These are phyloP conservation scores for Laticauda colubrina DNA, from an alignment of 2,113 vertebrate species.

Conservation along the genomic window DNA sequence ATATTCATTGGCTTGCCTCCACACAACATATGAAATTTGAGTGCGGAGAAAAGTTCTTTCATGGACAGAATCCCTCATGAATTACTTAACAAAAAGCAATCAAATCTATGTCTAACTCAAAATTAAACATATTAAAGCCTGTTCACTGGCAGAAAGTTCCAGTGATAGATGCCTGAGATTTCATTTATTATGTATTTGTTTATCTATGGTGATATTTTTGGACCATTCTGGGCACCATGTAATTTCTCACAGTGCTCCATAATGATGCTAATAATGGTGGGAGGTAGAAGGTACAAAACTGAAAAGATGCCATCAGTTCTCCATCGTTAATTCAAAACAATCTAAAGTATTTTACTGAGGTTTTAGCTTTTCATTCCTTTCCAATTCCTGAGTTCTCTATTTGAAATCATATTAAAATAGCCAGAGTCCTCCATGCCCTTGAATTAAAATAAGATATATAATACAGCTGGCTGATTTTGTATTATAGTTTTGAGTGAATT, in stretches of 20 bases:
- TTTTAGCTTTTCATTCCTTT: slow-evolving; percentile 1
- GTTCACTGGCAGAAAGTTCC: not conserved
- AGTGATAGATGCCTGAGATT: not conserved
- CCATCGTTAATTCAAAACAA: not conserved
- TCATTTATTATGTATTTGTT: not conserved
- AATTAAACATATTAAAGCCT: not conserved
- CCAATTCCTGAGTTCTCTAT: not conserved
- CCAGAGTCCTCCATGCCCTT: not conserved
- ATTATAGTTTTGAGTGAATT: slow-evolving; percentile 4
- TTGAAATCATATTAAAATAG: not conserved
- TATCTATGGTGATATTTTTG: not conserved
- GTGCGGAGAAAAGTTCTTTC: not conserved
- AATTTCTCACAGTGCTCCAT: not conserved
- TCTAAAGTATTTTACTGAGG: not conserved
- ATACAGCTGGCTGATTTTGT: not conserved
- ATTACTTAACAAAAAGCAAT: not conserved
- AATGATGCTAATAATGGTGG: not conserved
- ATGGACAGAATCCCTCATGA: not conserved
- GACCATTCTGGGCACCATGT: not conserved
- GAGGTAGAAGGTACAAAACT: not conserved
- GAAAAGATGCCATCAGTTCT: not conserved
- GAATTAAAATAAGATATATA: not conserved
- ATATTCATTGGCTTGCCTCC: not conserved
- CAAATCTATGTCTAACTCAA: not conserved
- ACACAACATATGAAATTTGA: not conserved